A percentile compares a stretch with the other conserved stretches of the same genome.
These are phyloP conservation scores for Tragopan temminckii DNA, from an alignment of 2,797 vertebrate genomes.

Conservation along the genomic window DNA sequence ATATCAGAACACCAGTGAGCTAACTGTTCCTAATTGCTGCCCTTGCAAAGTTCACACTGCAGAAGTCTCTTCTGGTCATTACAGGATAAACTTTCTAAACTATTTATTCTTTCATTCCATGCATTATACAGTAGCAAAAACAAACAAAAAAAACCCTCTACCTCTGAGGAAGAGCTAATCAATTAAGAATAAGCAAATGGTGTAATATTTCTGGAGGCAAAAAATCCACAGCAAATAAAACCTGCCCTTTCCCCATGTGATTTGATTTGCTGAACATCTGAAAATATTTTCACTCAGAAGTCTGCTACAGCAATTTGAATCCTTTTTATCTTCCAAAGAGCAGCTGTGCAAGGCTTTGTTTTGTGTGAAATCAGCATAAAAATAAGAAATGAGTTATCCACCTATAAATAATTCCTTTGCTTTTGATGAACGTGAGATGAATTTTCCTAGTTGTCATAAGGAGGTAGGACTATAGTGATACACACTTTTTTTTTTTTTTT, in stretches of 20 bases:
- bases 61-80: not conserved
- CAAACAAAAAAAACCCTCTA: not conserved
- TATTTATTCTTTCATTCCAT: not conserved
- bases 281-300: conserved; percentile 50
- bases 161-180: not conserved
- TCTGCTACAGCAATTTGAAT: conserved; percentile 56
- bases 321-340: conserved; percentile 73
- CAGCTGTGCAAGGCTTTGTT: conserved; percentile 70
- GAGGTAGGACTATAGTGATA: not conserved
- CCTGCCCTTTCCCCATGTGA: conserved; percentile 1
- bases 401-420: conserved; percentile 21
- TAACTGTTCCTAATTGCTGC: not conserved
- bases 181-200: conserved; percentile 37
- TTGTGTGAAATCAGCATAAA: conserved; percentile 66
- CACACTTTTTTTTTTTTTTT: not conserved
- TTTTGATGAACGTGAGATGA: conserved; percentile 13
- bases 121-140: not conserved
- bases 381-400: conserved; percentile 45
- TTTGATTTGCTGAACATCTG: conserved; percentile 62
- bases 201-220: conserved; percentile 32
- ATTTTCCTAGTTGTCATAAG: conserved; percentile 4
- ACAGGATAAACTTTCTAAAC: not conserved
- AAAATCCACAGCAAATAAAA: conserved; percentile 29
- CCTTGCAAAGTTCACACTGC: not conserved
- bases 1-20: not conserved